These are phyloP conservation scores for Acanthiza pusilla DNA, from an alignment of 2,797 vertebrate genomes.

Conservation along the genomic window DNA sequence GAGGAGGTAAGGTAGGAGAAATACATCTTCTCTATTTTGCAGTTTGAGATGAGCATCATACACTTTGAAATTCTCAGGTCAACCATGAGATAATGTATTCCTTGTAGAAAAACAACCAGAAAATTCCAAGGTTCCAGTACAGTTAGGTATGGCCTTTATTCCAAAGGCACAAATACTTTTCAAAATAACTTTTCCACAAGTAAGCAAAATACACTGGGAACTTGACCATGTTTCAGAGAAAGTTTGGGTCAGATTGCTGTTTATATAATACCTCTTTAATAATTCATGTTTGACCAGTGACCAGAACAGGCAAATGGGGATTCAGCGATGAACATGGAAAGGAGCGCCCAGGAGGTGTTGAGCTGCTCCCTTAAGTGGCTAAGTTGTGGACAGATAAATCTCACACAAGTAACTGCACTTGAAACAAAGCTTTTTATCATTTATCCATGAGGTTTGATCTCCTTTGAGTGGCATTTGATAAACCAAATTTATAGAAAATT, in stretches of 20 bases:
- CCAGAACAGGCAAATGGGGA: not conserved
- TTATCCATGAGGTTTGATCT: not conserved
- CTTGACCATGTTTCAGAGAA: not conserved
- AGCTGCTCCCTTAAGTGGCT: not conserved
- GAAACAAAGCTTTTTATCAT: not conserved
- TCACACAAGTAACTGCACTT: not conserved
- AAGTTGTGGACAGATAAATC: not conserved
- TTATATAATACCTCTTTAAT: not conserved
- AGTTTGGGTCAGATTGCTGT: not conserved
- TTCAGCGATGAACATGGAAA: not conserved
- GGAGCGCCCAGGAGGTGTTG: not conserved
- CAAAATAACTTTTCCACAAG: not conserved
- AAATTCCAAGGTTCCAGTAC: not conserved
- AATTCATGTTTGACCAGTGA: not conserved
- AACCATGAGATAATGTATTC: not conserved
- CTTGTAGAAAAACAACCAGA: not conserved
- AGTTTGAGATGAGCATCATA: not conserved
- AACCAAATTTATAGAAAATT: not conserved
- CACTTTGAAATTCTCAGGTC: not conserved
- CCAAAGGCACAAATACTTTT: not conserved
- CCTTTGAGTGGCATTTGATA: not conserved
- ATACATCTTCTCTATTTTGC: not conserved
- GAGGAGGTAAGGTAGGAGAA: not conserved
- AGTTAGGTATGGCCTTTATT: not conserved
- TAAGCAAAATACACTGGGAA: not conserved